phyloP scores from a whole-genome alignment of 2,113 vertebrate species.

The Smithornis capensis region DNA sequence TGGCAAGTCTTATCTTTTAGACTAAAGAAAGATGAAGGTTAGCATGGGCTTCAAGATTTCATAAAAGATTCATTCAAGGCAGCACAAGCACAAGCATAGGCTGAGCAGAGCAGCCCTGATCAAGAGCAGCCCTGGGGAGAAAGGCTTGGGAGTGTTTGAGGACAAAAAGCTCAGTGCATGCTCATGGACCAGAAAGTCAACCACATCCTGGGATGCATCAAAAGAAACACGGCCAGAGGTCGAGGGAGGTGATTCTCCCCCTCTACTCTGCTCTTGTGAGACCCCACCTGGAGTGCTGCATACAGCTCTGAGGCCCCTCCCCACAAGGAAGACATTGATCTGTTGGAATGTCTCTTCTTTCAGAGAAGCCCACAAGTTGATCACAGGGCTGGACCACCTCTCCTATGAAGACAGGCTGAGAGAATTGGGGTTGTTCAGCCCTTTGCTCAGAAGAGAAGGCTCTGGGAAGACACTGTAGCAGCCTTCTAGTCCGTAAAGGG shows the following conservation, averaged over 20 bases:
- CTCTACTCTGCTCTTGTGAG: not conserved
- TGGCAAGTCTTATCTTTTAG: not conserved
- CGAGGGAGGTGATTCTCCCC: not conserved
- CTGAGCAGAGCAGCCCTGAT: not conserved
- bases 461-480: not conserved
- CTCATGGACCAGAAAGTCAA: not conserved
- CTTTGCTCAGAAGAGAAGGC: not conserved
- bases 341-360: not conserved
- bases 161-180: not conserved
- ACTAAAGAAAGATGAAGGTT: not conserved
- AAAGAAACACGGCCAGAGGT: not conserved
- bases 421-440: not conserved
- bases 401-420: too few species aligned
- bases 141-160: not conserved
- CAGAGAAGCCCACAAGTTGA: not conserved
- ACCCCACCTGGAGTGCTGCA: not conserved
- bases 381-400: not conserved
- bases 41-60: not conserved
- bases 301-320: not conserved
- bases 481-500: not conserved
- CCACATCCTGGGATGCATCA: not conserved
- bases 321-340: not conserved
- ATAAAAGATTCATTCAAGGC: not conserved
- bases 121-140: not conserved
- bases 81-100: not conserved